phyloP scores from a whole-genome alignment of 2,888 invertebrate genomes.

The Calliphora vomitoria region DNA sequence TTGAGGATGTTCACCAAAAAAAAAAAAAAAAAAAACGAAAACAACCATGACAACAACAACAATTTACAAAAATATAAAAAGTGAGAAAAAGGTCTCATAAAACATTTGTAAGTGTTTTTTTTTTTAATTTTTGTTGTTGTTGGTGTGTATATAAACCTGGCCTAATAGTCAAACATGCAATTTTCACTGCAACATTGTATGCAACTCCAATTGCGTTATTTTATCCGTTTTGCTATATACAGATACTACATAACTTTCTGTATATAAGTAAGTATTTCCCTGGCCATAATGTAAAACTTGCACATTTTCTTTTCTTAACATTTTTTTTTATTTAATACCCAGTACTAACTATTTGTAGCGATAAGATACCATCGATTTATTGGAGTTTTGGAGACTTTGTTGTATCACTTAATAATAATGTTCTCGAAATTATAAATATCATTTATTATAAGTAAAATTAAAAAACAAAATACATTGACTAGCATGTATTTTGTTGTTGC shows the following conservation, averaged over 20 bases:
- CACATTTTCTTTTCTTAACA: constrained; percentile 2
- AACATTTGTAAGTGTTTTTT: constrained; percentile 49
- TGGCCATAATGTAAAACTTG: constrained; percentile 23
- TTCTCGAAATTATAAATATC: no score
- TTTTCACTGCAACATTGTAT: constrained; percentile 69
- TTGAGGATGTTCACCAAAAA: constrained; percentile 58
- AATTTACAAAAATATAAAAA: constrained; percentile 24
- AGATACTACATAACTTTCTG: not conserved
- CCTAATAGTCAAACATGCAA: constrained; percentile 66
- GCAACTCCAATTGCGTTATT: constrained; percentile 59
- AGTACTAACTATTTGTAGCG: not conserved
- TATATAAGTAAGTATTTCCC: not conserved
- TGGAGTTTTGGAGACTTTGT: constrained; percentile 9
- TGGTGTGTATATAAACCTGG: constrained; percentile 13
- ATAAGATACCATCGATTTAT: constrained; percentile 26
- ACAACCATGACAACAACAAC: constrained; percentile 12
- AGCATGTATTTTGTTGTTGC: no score
- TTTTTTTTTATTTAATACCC: not conserved
- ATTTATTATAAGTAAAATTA: no score
- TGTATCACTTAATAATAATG: no score
- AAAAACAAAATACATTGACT: no score
- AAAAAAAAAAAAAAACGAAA: constrained; percentile 20
- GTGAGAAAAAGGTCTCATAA: constrained; percentile 66
- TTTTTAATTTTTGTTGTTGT: not conserved
- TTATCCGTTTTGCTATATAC: not conserved